Evolutionary conservation across 1,140 invertebrate genomes (phyloP), one percentile per base, ranked within the genome.

Genomic region (Whitmania pigra): DNA sequence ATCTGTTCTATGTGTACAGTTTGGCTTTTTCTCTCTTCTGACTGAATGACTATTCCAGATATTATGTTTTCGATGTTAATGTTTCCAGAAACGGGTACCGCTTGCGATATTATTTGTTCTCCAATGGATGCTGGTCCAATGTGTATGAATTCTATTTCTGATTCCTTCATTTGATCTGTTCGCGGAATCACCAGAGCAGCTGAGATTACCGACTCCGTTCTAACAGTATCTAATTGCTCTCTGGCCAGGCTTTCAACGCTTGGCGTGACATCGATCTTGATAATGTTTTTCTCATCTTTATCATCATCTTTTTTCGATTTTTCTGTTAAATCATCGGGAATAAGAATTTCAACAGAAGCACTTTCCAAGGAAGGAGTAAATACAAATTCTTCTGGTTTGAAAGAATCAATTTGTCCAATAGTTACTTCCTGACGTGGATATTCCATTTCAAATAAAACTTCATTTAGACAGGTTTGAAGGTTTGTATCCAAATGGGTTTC

Each of bases 241-340:
- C 69, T 72, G 29, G 53, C 43, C 63, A 70, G 70, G 66, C 70
- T 72, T 67, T 73, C 70, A 70, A 74, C 18, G n/a, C 27, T 53
- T 53, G 73, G 71, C 40, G 36, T 73, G n/a, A 70, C 9, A 49
- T 49, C 43, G 13, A 49, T 13, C 13, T 49, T 49, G 2, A 43
- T 43, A 43, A 49, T 49, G 43, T 49, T 49, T 49, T 15, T 49
- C 43, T 49, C 43, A 17, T 49, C 43, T 49, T 49, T 13, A 17
- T 49, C 43, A 7, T 49, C 43, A 1, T 49, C 1, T 49, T 49
- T 3, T 11, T 17, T 13, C 13, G 43, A 15, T 49, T 11, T 49
- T 11, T 49, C 15, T 11, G 9, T 11, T 49, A 49, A 4, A 15
- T 49, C 43, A 15, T 49, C 43, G 13, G 43, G 43, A 17, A 49